Percentiles rank a stretch among this genome's conserved stretches.
Evolutionary conservation across 2,797 vertebrate species (phyloP).

Genomic region (Myripristis murdjan): DNA sequence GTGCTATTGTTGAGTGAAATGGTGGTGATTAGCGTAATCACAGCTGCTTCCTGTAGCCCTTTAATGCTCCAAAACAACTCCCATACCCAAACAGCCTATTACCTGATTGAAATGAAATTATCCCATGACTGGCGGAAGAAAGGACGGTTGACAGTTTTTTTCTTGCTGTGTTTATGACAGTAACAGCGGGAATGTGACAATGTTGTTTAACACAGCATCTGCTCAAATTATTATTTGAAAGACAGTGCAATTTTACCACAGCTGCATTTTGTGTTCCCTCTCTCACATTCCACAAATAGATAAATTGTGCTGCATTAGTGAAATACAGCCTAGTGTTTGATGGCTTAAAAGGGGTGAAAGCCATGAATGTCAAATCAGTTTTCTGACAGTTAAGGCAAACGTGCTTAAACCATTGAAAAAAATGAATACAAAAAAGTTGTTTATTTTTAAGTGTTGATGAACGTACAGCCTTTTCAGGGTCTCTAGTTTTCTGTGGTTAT

Average conservation of each 20-base stretch:
- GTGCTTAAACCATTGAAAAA: constrained; percentile 51
- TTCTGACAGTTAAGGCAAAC: constrained; percentile 54
- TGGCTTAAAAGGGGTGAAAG: constrained; percentile 48
- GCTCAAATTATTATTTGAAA: constrained; percentile 55
- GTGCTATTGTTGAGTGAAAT: constrained; percentile 60
- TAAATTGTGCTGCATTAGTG: constrained; percentile 29
- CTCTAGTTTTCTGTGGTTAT: not conserved
- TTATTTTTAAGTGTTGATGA: too few species aligned
- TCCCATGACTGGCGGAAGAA: constrained; percentile 26
- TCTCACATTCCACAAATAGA: not conserved
- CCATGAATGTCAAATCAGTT: constrained; percentile 57
- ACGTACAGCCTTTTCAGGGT: constrained; percentile 30
- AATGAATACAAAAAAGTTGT: too few species aligned
- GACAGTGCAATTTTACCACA: constrained; percentile 35
- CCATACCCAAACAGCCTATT: constrained; percentile 56
- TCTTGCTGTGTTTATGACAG: constrained; percentile 27
- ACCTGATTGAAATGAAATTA: constrained; percentile 51
- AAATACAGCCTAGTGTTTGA: constrained; percentile 43
- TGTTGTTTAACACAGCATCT: constrained; percentile 46
- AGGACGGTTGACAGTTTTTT: not conserved
- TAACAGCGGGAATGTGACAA: constrained; percentile 30
- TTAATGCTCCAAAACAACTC: constrained; percentile 42
- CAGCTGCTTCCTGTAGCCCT: constrained; percentile 50
- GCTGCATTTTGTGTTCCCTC: constrained; percentile 22
- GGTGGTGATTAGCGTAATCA: constrained; percentile 69